phyloP scores from a whole-genome alignment of 2,888 invertebrate genomes.

The Acrocyrtus sp. region DNA sequence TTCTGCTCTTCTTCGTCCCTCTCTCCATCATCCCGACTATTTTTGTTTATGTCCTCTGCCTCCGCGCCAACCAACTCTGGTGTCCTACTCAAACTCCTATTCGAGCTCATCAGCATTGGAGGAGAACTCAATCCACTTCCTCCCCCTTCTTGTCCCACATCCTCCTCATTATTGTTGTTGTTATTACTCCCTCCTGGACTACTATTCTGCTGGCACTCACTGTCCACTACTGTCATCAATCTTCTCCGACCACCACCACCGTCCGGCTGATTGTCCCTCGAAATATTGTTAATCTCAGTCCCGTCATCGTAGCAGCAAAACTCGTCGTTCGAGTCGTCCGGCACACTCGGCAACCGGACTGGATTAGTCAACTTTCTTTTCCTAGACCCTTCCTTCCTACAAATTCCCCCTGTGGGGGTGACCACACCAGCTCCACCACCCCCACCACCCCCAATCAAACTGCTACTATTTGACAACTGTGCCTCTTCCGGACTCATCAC shows the following conservation, averaged over 20 bases:
- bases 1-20: slow-evolving; percentile 10
- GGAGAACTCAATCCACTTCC: neutral
- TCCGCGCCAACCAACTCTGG: slow-evolving; percentile 19
- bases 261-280: slow-evolving; percentile 7
- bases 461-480: too few species aligned
- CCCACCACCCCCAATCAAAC: too few species aligned
- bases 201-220: too few species aligned
- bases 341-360: slow-evolving; percentile 62
- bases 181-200: neutral
- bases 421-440: too few species aligned
- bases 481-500: slow-evolving; percentile 13
- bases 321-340: slow-evolving; percentile 64
- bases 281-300: slow-evolving; percentile 61
- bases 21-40: too few species aligned
- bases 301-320: slow-evolving; percentile 63
- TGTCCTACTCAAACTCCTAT: slow-evolving; percentile 8
- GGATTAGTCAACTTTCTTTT: slow-evolving; percentile 60
- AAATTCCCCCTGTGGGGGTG: neutral
- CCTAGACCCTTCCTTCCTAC: slow-evolving; percentile 53
- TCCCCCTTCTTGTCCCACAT: too few species aligned
- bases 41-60: slow-evolving; percentile 8
- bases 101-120: slow-evolving; percentile 27
- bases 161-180: neutral
- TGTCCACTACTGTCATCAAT: neutral
- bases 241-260: too few species aligned